phyloP scores from a whole-genome alignment of 1,140 invertebrate genomes.

The Gryllus bimaculatus region DNA sequence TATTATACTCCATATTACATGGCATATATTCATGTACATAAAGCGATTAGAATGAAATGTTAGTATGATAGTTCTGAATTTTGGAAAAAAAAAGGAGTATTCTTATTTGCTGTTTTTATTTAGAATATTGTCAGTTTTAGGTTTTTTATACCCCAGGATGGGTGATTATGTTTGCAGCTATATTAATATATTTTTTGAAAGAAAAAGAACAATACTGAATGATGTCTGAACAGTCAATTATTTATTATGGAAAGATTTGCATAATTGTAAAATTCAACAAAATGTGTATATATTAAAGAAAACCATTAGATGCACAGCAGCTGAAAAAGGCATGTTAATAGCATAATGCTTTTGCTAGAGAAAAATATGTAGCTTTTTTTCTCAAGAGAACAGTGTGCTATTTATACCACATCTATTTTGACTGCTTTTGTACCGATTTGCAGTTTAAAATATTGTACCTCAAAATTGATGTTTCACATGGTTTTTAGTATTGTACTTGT shows the following conservation, averaged over 20 bases:
- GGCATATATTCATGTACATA: background rate
- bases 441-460: no score
- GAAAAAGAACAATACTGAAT: background rate
- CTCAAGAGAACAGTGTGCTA: background rate
- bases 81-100: background rate
- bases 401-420: background rate
- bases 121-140: background rate
- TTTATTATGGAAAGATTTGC: background rate
- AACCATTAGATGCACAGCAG: background rate
- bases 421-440: background rate
- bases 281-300: background rate
- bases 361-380: background rate
- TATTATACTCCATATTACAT: background rate
- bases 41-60: background rate
- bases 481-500: no score
- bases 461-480: no score
- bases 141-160: background rate
- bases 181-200: background rate
- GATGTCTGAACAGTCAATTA: background rate
- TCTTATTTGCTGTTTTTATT: background rate
- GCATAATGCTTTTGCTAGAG: no score
- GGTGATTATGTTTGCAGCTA: background rate
- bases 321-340: background rate
- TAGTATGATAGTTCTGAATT: background rate
- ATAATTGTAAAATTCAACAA: background rate